These are phyloP conservation scores for Esox niger DNA, from an alignment of 2,113 vertebrate genomes.

Conservation along the genomic window DNA sequence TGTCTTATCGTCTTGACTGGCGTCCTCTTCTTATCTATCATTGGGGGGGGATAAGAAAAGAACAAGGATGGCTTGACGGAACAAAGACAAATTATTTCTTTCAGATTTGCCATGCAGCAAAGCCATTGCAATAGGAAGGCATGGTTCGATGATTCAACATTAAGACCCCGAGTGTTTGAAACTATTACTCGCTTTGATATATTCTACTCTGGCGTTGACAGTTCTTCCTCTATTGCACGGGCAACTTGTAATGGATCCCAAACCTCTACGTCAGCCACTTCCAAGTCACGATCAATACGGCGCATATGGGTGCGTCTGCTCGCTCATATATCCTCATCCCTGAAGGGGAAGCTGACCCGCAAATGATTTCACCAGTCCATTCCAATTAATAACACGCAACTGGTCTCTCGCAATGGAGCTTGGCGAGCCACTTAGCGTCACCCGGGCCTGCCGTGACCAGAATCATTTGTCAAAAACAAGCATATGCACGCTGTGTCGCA, in stretches of 20 bases:
- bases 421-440: constrained; percentile 18
- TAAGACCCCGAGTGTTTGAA: background rate
- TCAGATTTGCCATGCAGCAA: background rate
- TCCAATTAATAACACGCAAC: constrained; percentile 36
- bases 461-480: constrained; percentile 39
- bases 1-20: background rate
- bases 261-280: constrained; percentile 8
- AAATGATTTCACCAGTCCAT: constrained; percentile 26
- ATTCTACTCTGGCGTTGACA: background rate
- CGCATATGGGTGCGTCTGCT: background rate
- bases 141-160: background rate
- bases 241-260: constrained; percentile 9
- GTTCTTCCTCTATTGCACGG: background rate
- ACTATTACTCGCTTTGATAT: background rate
- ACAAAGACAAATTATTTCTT: background rate
- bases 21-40: background rate
- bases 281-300: background rate
- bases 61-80: constrained; percentile 3
- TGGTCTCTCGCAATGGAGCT: constrained; percentile 16
- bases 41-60: background rate
- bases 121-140: background rate
- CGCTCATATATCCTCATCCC: constrained; percentile 14
- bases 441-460: constrained; percentile 12
- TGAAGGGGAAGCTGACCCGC: constrained; percentile 25
- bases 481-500: constrained; percentile 26